Evolutionary conservation across 1,140 invertebrate genomes (phyloP).

Genomic region (Mesaphorura yosii): DNA sequence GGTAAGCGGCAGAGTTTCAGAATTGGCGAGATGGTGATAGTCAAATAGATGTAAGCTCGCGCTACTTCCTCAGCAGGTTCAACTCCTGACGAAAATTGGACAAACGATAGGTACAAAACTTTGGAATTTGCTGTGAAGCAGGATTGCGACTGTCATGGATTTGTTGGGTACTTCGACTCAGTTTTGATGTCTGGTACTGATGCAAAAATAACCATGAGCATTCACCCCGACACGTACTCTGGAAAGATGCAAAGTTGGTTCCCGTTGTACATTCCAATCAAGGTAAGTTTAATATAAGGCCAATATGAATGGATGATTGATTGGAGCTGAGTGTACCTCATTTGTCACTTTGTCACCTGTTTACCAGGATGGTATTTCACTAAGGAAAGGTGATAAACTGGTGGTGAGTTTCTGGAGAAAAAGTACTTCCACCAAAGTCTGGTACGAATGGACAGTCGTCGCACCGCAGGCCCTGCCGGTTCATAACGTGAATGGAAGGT

Average conservation of each 20-base stretch:
- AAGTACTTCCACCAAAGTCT: conserved; percentile 64
- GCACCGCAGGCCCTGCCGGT: conserved; percentile 51
- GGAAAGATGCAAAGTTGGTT: conserved; percentile 94
- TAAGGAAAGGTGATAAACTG: conserved; percentile 56
- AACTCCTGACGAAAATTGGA: too few relatives aligned
- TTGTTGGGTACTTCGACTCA: conserved; percentile 90
- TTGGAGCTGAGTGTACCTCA: conserved; percentile 4
- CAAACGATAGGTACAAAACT: conserved; percentile 52
- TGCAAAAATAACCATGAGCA: conserved; percentile 75
- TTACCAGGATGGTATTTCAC: conserved; percentile 58
- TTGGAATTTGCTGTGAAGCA: conserved; percentile 57
- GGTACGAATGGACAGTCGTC: conserved; percentile 89
- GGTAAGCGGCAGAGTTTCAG: too few relatives aligned
- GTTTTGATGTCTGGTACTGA: too few relatives aligned
- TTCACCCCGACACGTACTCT: conserved; percentile 75
- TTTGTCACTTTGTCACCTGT: conserved; percentile 12
- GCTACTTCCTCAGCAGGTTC: too few relatives aligned
- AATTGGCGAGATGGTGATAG: too few relatives aligned
- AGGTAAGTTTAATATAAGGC: conserved; percentile 42
- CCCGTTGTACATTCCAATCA: conserved; percentile 83
- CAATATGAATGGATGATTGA: conserved; percentile 8
- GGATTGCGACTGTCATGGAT: conserved; percentile 76
- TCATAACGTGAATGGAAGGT: conserved; percentile 70
- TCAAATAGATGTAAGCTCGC: too few relatives aligned
- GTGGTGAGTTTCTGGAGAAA: conserved; percentile 79